Conservation (phyloP, 2,113 vertebrate species). For the Thymallus thymallus region DNA sequence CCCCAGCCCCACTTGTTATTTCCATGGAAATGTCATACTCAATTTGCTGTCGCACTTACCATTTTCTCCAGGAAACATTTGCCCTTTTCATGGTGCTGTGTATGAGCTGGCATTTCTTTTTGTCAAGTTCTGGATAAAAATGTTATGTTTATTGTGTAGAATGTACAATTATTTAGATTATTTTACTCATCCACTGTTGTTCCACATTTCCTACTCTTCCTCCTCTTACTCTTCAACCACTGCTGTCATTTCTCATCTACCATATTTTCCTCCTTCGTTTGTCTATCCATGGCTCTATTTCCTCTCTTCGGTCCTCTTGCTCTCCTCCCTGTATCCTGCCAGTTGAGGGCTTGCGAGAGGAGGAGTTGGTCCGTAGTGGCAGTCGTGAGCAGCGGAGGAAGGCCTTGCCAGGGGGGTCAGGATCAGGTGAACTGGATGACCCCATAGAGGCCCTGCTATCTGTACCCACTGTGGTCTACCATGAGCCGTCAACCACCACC, state of each 20-base stretch:
- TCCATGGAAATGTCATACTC: not conserved
- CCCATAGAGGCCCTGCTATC: constrained; percentile 55
- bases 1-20: not conserved
- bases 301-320: constrained; percentile 10
- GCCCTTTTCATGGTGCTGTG: not conserved
- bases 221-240: not conserved
- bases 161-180: not conserved
- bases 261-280: not conserved
- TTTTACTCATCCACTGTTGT: not conserved
- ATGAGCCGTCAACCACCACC: constrained; percentile 44
- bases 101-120: not conserved
- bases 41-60: not conserved
- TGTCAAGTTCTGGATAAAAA: too few species aligned
- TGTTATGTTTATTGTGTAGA: not conserved
- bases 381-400: constrained; percentile 69
- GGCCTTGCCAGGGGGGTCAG: constrained; percentile 56
- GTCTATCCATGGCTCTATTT: not conserved
- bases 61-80: not conserved
- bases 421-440: constrained; percentile 67
- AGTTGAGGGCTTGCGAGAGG: constrained; percentile 69
- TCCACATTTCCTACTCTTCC: too few species aligned
- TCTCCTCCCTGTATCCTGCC: constrained; percentile 10
- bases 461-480: constrained; percentile 63
- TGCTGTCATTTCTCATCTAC: not conserved
- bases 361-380: constrained; percentile 69